Conservation (phyloP, 2,113 vertebrate genomes). For the Eira barbara region DNA sequence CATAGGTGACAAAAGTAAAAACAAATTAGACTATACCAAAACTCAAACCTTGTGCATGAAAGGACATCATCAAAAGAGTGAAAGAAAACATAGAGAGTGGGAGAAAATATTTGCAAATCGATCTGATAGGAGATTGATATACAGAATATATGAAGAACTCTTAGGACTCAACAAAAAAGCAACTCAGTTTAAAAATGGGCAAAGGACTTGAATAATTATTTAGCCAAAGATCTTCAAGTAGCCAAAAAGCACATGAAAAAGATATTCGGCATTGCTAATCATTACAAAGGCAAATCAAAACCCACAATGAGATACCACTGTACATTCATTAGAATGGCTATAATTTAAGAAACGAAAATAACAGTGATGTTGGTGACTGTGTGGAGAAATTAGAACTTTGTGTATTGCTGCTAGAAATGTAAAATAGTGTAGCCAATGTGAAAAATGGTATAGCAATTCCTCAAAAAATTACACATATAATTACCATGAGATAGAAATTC, state of each 20-base stretch:
- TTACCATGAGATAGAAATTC: background rate
- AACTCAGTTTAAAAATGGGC: background rate
- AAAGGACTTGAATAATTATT: background rate
- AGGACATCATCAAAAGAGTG: background rate
- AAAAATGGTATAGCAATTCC: background rate
- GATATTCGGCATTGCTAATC: background rate
- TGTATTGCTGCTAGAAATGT: background rate
- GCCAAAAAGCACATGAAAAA: background rate
- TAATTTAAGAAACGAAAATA: background rate
- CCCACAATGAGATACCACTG: background rate
- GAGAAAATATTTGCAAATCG: background rate
- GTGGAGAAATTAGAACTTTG: background rate
- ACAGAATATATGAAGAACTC: background rate
- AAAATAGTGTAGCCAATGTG: background rate
- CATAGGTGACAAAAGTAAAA: background rate
- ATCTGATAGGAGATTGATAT: background rate
- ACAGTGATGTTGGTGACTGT: background rate
- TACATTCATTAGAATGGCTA: background rate
- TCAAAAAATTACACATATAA: background rate
- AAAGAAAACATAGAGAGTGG: background rate
- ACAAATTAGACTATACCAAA: background rate
- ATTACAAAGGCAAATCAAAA: background rate
- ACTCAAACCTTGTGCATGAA: background rate
- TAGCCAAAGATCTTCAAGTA: background rate
- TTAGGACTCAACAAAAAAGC: background rate